Evolutionary conservation across 2,797 vertebrate genomes (phyloP).

Genomic region (Centropyge bicolor): DNA sequence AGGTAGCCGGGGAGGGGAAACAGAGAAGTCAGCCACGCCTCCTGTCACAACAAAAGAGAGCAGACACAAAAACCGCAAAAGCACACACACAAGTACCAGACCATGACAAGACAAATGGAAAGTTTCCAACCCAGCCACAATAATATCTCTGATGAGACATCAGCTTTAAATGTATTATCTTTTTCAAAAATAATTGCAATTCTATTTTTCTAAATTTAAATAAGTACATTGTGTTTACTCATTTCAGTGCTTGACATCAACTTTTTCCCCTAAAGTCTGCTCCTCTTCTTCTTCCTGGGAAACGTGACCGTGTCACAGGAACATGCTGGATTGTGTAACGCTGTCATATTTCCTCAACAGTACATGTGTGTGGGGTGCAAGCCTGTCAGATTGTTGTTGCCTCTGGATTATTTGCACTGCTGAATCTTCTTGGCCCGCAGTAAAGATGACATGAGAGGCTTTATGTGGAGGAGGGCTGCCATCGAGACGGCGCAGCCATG

Average conservation of each 20-base stretch:
- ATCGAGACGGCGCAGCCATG: constrained; percentile 20
- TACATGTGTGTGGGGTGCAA: constrained; percentile 10
- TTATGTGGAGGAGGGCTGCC: constrained; percentile 33
- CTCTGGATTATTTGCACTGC: constrained; percentile 44
- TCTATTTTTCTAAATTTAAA: not conserved
- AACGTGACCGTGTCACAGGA: constrained; percentile 25
- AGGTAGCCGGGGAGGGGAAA: too few species aligned
- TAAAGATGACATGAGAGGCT: constrained; percentile 55
- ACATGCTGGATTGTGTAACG: constrained; percentile 43
- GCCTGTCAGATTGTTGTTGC: constrained; percentile 51
- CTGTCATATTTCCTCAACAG: constrained; percentile 49
- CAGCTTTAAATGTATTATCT: not conserved
- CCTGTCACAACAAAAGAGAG: too few species aligned
- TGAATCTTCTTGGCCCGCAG: constrained; percentile 42
- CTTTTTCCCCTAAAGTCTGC: not conserved
- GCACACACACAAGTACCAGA: too few species aligned
- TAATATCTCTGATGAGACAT: not conserved
- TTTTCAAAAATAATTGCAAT: not conserved
- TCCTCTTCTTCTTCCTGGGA: not conserved
- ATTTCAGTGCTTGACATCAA: not conserved
- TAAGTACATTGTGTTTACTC: not conserved
- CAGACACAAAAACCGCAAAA: too few species aligned
- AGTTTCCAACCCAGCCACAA: not conserved
- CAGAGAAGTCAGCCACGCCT: too few species aligned
- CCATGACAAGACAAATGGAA: too few species aligned